Conservation (phyloP, 1,140 invertebrate species). For the Megathymus violae region DNA sequence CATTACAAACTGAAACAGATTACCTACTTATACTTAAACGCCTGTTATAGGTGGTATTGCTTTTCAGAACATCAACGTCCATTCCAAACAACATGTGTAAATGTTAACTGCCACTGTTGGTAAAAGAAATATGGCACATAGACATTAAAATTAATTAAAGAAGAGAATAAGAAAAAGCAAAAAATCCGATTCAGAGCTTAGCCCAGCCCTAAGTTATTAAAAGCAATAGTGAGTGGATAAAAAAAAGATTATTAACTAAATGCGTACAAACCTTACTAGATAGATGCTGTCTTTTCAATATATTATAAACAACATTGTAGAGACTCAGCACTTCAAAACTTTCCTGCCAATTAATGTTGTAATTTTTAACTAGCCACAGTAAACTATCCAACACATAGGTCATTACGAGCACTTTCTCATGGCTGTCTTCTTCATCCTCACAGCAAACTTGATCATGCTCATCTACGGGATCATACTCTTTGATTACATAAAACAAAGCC, state of each 20-base stretch:
- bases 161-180: no score
- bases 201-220: no score
- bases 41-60: no score
- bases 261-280: constrained; percentile 69
- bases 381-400: constrained; percentile 86
- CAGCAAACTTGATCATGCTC: constrained; percentile 48
- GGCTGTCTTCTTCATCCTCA: constrained; percentile 47
- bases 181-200: no score
- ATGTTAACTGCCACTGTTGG: no score
- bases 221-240: no score
- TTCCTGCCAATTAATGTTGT: constrained; percentile 90
- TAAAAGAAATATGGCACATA: no score
- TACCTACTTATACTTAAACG: no score
- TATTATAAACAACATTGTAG: constrained; percentile 81
- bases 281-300: constrained; percentile 83
- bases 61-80: no score
- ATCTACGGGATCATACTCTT: constrained; percentile 82
- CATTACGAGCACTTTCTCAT: constrained; percentile 68
- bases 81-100: no score
- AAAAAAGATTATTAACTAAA: no score
- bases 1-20: constrained; percentile 87
- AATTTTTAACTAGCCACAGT: constrained; percentile 86
- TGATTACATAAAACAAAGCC: constrained; percentile 86
- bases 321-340: constrained; percentile 87
- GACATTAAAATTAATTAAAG: no score